Evolutionary conservation across 2,113 vertebrate species (phyloP), one percentile per base, ranked within the genome.

Genomic region (Casuarius casuarius): DNA sequence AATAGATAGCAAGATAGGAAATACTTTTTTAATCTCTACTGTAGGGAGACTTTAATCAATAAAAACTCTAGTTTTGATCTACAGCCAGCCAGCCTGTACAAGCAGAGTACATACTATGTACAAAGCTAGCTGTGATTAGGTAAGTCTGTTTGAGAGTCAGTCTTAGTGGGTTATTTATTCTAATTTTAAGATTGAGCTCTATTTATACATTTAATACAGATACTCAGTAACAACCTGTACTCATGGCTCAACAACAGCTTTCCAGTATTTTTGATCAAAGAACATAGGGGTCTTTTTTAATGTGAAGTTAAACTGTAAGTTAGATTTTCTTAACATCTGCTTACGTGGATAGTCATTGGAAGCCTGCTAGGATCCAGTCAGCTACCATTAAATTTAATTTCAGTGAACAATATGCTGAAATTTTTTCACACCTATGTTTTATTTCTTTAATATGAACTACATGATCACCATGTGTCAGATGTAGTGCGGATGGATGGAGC

Each of bases 21-120:
- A 85, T 35, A 89, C 22, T 87, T 93, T 96, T 96, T 96, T 54
- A 90, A 97, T 94, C 71, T 61, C 49, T 73, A 88, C 65, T 93
- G 21, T 68, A 87, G 59, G 89, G 72, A 94, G 81, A 40, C 75
- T 95, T 91, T 92, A 96, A 95, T 95, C 74, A 97, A 95, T 97
- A 96, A 96, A 93, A 44, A 58, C 10, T 92, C n/a, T 49, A 52
- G 52, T 94, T 95, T 90, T 94, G 83, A 95, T 89, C 67, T 89
- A 54, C 83, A 92, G 48, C 44, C 74, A 95, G 61, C 38, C 62
- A 92, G 46, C 62, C 58, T 54, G 29, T 93, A 51, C 10, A 71
- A 25, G 89, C 72, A 93, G 63, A 92, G 59, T 84, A 78, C 16
- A 38, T 42, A 83, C 3, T 88, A 19, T 61, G 72, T 84, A 33